phyloP scores from a whole-genome alignment of 1,140 invertebrate genomes.

The Dreissena polymorpha region DNA sequence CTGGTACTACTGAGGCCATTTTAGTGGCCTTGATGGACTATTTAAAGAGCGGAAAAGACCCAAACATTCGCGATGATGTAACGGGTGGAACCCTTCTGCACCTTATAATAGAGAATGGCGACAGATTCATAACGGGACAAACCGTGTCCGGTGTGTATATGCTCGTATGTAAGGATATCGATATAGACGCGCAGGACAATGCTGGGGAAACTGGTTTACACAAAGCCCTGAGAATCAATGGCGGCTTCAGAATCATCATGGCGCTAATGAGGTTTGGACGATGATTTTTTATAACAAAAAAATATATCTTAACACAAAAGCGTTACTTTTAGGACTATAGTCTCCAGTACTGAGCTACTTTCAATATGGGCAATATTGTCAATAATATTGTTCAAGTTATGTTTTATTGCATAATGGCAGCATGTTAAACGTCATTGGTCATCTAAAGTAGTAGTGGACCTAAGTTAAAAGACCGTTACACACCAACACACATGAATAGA shows the following conservation, averaged over 20 bases:
- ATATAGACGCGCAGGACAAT: conserved; percentile 71
- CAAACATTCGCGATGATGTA: conserved; percentile 65
- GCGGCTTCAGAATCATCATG: conserved; percentile 70
- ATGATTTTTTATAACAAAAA: too few relatives aligned
- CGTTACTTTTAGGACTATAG: too few relatives aligned
- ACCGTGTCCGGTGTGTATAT: conserved; percentile 70
- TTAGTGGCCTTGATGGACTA: conserved; percentile 67
- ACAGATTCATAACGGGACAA: conserved; percentile 67
- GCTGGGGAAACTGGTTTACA: conserved; percentile 70
- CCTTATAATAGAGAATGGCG: conserved; percentile 65
- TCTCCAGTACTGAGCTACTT: too few relatives aligned
- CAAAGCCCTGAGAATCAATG: conserved; percentile 67
- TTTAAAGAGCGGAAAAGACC: conserved; percentile 69
- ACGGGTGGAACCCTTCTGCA: conserved; percentile 70
- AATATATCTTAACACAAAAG: too few relatives aligned
- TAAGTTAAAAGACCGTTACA: too few relatives aligned
- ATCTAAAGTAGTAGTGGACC: too few relatives aligned
- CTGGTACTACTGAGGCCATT: conserved; percentile 63
- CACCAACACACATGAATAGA: too few relatives aligned
- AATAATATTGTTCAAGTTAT: too few relatives aligned
- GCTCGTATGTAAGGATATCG: conserved; percentile 71
- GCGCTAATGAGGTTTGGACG: conserved; percentile 68
- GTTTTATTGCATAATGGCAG: too few relatives aligned
- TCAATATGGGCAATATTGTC: too few relatives aligned
- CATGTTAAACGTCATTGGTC: too few relatives aligned